These are phyloP conservation scores for Atta colombica DNA, from an alignment of 1,140 invertebrate genomes.

Conservation along the genomic window DNA sequence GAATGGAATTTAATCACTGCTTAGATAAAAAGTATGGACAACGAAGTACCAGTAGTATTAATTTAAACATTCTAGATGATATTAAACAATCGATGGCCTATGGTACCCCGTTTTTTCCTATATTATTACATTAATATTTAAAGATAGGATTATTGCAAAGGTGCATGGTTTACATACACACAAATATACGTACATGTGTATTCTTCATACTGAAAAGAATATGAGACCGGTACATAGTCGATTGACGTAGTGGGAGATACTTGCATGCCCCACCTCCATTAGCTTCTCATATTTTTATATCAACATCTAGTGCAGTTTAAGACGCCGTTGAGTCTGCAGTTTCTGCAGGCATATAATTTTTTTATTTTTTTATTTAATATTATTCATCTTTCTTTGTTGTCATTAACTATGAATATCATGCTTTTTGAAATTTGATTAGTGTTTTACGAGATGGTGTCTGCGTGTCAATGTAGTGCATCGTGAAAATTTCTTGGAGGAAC, in stretches of 20 bases:
- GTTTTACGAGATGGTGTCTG: neutral
- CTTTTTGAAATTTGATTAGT: neutral
- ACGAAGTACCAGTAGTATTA: no score
- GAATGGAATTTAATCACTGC: no score
- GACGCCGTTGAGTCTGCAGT: slow-evolving; percentile 72
- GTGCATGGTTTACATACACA: neutral
- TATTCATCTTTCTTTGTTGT: slow-evolving; percentile 14
- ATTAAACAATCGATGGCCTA: no score
- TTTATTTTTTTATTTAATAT: neutral
- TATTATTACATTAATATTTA: no score
- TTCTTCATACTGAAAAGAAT: slow-evolving; percentile 1
- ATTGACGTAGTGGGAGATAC: slow-evolving; percentile 40
- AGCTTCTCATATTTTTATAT: slow-evolving; percentile 79
- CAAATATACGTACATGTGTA: neutral
- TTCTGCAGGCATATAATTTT: slow-evolving; percentile 40
- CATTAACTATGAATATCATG: neutral
- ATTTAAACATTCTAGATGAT: no score
- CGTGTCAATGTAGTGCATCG: neutral
- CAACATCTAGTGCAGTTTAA: slow-evolving; percentile 77
- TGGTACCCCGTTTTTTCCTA: no score
- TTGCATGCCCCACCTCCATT: slow-evolving; percentile 56
- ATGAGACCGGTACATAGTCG: slow-evolving; percentile 2
- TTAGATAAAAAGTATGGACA: no score
- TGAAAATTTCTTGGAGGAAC: neutral
- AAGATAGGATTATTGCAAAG: neutral